A percentile compares a stretch with the other conserved stretches of the same genome.
These are phyloP conservation scores for Sphenopsis melanotis DNA, from an alignment of 2,797 vertebrate genomes.

Conservation along the genomic window DNA sequence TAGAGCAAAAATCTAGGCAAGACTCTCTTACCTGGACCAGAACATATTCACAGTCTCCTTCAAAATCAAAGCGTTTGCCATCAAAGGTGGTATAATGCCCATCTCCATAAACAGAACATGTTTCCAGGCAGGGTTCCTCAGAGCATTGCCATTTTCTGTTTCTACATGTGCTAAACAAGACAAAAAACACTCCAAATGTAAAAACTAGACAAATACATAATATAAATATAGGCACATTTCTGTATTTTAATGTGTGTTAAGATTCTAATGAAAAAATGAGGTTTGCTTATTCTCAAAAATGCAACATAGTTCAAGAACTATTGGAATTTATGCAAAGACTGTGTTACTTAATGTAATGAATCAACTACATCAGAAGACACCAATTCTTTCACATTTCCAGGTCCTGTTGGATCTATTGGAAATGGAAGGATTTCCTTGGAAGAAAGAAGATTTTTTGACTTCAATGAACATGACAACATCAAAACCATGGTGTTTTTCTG, in stretches of 20 bases:
- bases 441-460: background rate
- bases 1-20: background rate
- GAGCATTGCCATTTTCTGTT: conserved; percentile 85
- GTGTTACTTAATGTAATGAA: background rate
- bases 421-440: background rate
- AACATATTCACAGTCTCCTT: conserved; percentile 89
- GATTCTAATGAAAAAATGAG: background rate
- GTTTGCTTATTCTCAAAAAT: background rate
- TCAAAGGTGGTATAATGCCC: conserved; percentile 92
- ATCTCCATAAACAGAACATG: conserved; percentile 88
- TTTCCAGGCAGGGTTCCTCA: conserved; percentile 77
- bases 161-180: conserved; percentile 78
- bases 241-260: background rate
- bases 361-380: background rate
- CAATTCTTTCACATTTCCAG: background rate
- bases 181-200: background rate
- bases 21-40: conserved; percentile 82
- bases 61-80: conserved; percentile 87
- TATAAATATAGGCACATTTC: background rate
- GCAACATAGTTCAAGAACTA: background rate
- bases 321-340: background rate
- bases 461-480: background rate
- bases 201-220: background rate
- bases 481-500: background rate
- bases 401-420: background rate